phyloP scores from a whole-genome alignment of 2,888 invertebrate species.

The Ormyrus pomaceus region DNA sequence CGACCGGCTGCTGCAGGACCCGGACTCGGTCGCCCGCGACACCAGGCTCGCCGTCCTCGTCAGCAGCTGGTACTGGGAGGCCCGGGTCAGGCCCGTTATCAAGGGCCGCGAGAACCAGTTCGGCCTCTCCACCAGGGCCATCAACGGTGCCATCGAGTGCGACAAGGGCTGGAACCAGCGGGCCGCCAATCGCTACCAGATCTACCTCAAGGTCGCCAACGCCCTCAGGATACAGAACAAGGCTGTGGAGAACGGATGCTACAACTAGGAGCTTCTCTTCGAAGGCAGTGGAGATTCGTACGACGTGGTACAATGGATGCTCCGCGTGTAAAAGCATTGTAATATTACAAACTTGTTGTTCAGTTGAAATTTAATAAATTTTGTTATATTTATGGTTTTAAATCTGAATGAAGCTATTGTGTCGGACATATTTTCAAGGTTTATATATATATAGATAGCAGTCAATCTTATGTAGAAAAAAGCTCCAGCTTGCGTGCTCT shows the following conservation, averaged over 20 bases:
- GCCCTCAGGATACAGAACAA: background rate
- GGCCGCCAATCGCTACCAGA: constrained; percentile 25
- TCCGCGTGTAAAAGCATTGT: no score
- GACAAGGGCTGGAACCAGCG: background rate
- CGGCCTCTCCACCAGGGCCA: background rate
- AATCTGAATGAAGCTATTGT: no score
- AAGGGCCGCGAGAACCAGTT: background rate
- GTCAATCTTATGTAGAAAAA: no score
- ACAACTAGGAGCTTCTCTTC: constrained; percentile 10
- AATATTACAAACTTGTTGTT: no score
- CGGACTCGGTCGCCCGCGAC: constrained; percentile 7
- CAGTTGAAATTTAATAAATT: no score
- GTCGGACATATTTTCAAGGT: no score
- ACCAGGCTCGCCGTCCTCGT: background rate
- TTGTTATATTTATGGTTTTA: no score
- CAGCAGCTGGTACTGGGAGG: constrained; percentile 27
- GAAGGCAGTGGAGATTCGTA: no score
- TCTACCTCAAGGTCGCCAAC: constrained; percentile 33
- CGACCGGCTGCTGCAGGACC: constrained; percentile 1
- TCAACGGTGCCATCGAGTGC: constrained; percentile 28
- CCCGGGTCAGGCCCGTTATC: background rate
- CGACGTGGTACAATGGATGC: no score
- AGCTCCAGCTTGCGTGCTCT: no score
- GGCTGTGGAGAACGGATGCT: constrained; percentile 39
- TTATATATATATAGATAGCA: no score